phyloP scores from a whole-genome alignment of 92 coral and sea anemone genomes.

The Paragorgia papillata region DNA sequence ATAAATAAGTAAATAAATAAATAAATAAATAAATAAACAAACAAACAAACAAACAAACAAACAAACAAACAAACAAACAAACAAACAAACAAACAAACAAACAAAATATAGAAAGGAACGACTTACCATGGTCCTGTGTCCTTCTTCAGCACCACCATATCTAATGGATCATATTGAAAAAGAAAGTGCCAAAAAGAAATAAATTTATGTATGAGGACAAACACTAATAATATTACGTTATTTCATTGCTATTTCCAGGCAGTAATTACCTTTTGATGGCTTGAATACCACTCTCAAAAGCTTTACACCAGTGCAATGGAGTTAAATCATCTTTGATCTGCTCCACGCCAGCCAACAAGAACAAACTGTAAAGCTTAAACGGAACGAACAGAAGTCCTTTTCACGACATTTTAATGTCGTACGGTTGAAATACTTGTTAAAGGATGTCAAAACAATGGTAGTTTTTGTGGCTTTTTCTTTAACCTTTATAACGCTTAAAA shows the following conservation, averaged over 20 bases:
- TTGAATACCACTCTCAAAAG: slow-evolving; percentile 70
- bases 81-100: not conserved
- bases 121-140: slow-evolving; percentile 93
- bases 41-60: not conserved
- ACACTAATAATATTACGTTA: not conserved
- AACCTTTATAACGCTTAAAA: no score
- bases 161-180: slow-evolving; percentile 34
- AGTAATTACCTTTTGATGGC: slow-evolving; percentile 81
- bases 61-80: not conserved
- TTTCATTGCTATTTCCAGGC: not conserved
- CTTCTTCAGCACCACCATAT: slow-evolving; percentile 93
- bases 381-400: not conserved
- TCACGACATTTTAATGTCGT: not conserved
- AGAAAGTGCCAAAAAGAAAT: not conserved
- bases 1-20: slow-evolving; percentile 55
- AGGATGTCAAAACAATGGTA: no score
- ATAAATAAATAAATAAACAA: not conserved
- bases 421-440: no score
- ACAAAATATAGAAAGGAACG: no score
- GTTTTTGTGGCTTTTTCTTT: no score
- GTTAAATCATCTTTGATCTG: slow-evolving; percentile 58
- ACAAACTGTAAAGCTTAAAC: slow-evolving; percentile 84
- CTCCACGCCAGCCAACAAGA: slow-evolving; percentile 73
- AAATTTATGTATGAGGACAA: not conserved
- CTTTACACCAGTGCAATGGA: slow-evolving; percentile 76